phyloP scores from a whole-genome alignment of 2,797 vertebrate species.

The Enteromius fasciolatus region DNA sequence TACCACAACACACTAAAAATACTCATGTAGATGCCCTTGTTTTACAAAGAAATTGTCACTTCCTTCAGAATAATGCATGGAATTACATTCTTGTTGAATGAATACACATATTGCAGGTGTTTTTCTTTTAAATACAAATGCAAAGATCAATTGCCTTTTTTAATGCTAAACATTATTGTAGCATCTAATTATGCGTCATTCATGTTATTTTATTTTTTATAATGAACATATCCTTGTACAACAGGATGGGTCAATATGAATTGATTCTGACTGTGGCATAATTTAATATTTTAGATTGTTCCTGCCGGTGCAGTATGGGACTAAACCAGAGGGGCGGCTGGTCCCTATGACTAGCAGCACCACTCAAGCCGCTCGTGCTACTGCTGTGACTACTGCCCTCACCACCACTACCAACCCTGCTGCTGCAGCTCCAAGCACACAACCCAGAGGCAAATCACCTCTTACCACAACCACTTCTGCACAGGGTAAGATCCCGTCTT shows the following conservation, averaged over 20 bases:
- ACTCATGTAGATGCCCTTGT: not conserved
- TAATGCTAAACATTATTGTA: no score
- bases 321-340: conserved; percentile 89
- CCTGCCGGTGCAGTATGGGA: conserved; percentile 89
- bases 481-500: conserved; percentile 78
- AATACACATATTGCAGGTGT: no score
- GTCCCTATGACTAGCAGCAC: conserved; percentile 75
- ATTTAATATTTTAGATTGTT: conserved; percentile 79
- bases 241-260: no score
- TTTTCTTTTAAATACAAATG: no score
- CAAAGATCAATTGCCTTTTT: no score
- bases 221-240: not conserved
- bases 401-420: conserved; percentile 68
- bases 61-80: not conserved
- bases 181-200: no score
- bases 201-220: no score
- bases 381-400: conserved; percentile 60
- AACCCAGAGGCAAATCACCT: conserved; percentile 76
- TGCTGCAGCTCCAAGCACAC: conserved; percentile 69
- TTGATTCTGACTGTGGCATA: not conserved
- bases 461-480: conserved; percentile 77
- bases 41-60: not conserved
- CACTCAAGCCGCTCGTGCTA: conserved; percentile 69
- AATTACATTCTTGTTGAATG: not conserved
- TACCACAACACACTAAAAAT: not conserved